Evolutionary conservation across 2,888 invertebrate species (phyloP).

Genomic region (Apamea sordens): DNA sequence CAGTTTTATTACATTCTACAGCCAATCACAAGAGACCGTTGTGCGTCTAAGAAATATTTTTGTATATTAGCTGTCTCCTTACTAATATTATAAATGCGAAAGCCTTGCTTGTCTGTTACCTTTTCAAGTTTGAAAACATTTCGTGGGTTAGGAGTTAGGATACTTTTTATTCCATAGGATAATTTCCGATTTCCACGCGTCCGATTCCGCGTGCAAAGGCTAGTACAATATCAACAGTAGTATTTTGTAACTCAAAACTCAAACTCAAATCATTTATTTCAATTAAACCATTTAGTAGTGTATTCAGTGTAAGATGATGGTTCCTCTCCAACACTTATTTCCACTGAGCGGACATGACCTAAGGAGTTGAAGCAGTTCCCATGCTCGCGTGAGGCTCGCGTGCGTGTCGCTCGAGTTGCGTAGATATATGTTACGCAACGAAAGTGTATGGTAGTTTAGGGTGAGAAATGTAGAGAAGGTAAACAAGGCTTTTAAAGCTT

Average conservation of each 20-base stretch:
- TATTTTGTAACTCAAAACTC: too few species aligned
- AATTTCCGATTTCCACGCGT: too few species aligned
- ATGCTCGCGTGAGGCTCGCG: background rate
- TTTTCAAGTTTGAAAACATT: background rate
- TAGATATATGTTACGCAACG: slow-evolving; percentile 1
- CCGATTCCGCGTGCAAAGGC: background rate
- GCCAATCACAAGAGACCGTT: slow-evolving; percentile 20
- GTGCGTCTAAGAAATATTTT: slow-evolving; percentile 13
- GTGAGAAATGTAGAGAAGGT: background rate
- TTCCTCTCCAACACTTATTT: slow-evolving; percentile 20
- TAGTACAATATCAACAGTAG: background rate
- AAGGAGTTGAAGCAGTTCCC: slow-evolving; percentile 8
- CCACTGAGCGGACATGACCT: background rate
- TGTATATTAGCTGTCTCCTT: too few species aligned
- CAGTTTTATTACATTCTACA: slow-evolving; percentile 42
- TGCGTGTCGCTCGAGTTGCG: slow-evolving; percentile 1
- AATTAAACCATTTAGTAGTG: too few species aligned
- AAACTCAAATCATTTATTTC: too few species aligned
- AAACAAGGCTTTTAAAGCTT: background rate
- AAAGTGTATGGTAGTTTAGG: background rate
- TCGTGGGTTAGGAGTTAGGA: background rate
- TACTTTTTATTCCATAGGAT: background rate
- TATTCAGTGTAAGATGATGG: background rate
- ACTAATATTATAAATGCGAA: background rate
- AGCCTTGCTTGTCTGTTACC: background rate